A percentile compares a stretch with the other conserved stretches of the same genome.
Evolutionary conservation across 2,797 vertebrate species (phyloP).

Genomic region (Neoniphon sammara): DNA sequence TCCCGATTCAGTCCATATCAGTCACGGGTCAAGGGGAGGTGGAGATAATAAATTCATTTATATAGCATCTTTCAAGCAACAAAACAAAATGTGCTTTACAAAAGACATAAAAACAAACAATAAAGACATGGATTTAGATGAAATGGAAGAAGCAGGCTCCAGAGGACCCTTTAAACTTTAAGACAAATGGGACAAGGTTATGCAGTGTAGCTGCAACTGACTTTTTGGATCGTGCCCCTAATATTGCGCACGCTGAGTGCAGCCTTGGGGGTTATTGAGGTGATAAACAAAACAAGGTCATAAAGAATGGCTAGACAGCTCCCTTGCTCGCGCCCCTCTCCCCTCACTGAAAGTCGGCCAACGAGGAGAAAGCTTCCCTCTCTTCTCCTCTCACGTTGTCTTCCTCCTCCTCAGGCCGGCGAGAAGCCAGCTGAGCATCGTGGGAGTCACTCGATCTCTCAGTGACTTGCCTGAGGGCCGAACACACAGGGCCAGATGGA

Average conservation of each 20-base stretch:
- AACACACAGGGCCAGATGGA: too few relatives aligned
- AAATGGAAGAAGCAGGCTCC: background rate
- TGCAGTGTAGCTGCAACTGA: background rate
- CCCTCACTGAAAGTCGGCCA: background rate
- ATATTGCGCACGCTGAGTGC: background rate
- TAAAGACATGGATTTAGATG: background rate
- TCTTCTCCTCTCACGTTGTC: slow-evolving; percentile 1
- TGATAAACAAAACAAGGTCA: slow-evolving; percentile 25
- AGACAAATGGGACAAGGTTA: background rate
- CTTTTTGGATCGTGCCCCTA: background rate
- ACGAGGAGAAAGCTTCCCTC: slow-evolving; percentile 26
- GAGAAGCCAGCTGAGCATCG: slow-evolving; percentile 10
- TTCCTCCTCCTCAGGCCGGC: slow-evolving; percentile 7
- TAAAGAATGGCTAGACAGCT: background rate
- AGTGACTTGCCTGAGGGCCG: background rate
- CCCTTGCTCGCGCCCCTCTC: background rate
- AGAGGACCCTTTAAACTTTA: background rate
- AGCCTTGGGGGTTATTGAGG: background rate
- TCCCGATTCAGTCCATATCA: background rate
- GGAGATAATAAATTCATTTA: background rate
- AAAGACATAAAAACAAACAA: too few relatives aligned
- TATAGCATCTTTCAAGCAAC: too few relatives aligned
- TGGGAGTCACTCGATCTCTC: slow-evolving; percentile 31
- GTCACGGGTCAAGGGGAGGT: background rate
- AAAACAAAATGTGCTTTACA: too few relatives aligned